Percentiles rank a stretch among this genome's conserved stretches.
Conservation (phyloP, 2,888 invertebrate species). For the Drosophila rellima region DNA sequence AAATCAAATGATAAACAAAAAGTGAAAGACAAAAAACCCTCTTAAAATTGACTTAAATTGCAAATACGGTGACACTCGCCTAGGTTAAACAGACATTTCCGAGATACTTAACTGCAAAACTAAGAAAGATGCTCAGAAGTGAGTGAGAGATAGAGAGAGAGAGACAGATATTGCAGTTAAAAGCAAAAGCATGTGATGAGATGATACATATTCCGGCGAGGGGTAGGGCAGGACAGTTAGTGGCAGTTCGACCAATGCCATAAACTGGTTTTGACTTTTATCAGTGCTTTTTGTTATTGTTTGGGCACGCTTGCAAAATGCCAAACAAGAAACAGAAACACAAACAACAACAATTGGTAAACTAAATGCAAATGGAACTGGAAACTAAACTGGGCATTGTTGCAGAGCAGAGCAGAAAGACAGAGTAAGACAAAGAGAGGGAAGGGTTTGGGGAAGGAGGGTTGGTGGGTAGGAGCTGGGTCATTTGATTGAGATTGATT, state of each 20-base stretch:
- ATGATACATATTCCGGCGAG: constrained; percentile 12
- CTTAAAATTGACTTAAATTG: not conserved
- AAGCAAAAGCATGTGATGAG: constrained; percentile 14
- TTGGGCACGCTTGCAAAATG: constrained; percentile 47
- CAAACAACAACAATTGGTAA: constrained; percentile 25
- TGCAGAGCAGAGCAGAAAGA: not conserved
- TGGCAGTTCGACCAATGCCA: constrained; percentile 39
- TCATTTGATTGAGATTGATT: constrained; percentile 42
- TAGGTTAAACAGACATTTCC: not conserved
- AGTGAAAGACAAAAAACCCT: not conserved
- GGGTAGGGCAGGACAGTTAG: not conserved
- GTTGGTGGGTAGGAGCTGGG: not conserved
- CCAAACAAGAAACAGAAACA: constrained; percentile 36
- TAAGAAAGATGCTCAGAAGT: constrained; percentile 2
- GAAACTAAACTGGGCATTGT: constrained; percentile 25
- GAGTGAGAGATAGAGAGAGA: not conserved
- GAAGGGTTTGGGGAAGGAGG: not conserved
- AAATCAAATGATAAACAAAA: constrained; percentile 12
- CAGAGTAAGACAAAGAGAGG: not conserved
- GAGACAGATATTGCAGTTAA: constrained; percentile 1
- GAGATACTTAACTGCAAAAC: not conserved
- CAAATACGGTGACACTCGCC: constrained; percentile 1
- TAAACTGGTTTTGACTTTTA: constrained; percentile 56
- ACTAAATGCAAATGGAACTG: constrained; percentile 43
- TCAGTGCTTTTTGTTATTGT: constrained; percentile 43